phyloP scores from a whole-genome alignment of 2,113 vertebrate species.

The Plotosus lineatus region DNA sequence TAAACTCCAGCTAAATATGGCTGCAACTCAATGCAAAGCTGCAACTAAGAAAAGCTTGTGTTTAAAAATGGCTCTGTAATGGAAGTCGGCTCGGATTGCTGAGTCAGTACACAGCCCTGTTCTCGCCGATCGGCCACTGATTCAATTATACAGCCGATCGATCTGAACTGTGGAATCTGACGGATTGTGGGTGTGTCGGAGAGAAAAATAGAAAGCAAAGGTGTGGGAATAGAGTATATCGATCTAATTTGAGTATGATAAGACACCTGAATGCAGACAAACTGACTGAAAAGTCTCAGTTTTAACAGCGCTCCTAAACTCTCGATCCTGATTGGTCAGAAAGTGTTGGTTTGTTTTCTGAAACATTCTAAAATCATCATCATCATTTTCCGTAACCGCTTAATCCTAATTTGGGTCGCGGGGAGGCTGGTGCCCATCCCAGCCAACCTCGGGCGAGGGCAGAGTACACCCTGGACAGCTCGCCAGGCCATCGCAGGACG shows the following conservation, averaged over 20 bases:
- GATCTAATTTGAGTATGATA: neutral
- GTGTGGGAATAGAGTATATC: neutral
- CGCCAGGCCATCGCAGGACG: too few species aligned
- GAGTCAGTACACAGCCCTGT: neutral
- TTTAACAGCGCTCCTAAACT: neutral
- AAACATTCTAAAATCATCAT: neutral
- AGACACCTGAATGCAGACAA: neutral
- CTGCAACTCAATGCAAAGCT: neutral
- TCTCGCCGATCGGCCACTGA: neutral
- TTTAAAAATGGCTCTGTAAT: slow-evolving; percentile 11
- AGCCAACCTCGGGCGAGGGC: too few species aligned
- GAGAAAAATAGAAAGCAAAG: neutral
- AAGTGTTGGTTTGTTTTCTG: neutral
- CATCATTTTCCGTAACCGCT: neutral
- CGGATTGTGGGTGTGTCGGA: neutral
- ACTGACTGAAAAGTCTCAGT: neutral
- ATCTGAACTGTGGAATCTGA: neutral
- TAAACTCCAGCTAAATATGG: slow-evolving; percentile 8
- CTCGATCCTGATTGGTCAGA: neutral
- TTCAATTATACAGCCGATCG: slow-evolving; percentile 23
- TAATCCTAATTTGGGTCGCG: too few species aligned
- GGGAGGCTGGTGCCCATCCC: too few species aligned
- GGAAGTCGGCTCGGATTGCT: neutral
- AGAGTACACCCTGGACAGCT: too few species aligned
- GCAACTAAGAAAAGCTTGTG: neutral